These are phyloP conservation scores for Gila robusta DNA, from an alignment of 2,797 vertebrate species.

Conservation along the genomic window DNA sequence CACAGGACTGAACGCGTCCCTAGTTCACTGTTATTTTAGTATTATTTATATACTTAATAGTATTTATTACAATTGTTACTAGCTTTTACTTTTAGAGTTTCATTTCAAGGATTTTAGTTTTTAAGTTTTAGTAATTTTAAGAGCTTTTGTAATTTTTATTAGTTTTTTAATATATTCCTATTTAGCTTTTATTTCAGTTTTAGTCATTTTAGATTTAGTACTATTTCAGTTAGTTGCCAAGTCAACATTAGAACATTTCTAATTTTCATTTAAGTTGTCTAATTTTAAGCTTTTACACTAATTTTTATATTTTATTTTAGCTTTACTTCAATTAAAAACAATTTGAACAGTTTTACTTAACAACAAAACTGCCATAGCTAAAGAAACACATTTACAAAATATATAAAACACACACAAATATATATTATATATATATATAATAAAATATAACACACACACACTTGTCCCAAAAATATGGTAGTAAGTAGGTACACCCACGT, in stretches of 20 bases:
- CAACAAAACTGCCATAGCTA: background rate
- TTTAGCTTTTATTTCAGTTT: background rate
- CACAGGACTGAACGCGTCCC: background rate
- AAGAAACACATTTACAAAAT: constrained; percentile 4
- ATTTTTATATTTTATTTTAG: too few relatives aligned
- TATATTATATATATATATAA: too few relatives aligned
- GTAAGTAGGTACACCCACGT: background rate
- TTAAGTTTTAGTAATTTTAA: too few relatives aligned
- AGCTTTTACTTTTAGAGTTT: background rate
- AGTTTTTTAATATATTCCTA: background rate
- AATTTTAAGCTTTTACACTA: background rate
- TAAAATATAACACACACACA: background rate
- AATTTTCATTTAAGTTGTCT: background rate
- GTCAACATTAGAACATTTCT: background rate
- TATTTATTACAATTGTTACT: background rate
- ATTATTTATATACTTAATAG: background rate
- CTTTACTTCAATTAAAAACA: background rate
- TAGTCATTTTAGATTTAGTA: background rate
- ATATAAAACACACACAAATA: background rate
- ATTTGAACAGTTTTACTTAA: background rate
- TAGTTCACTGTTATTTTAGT: background rate
- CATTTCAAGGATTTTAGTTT: too few relatives aligned
- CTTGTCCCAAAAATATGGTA: background rate
- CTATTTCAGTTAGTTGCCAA: background rate
- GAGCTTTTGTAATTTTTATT: too few relatives aligned